Percentiles rank a stretch among this genome's conserved stretches.
These are phyloP conservation scores for Tiliacea citrago DNA, from an alignment of 2,888 invertebrate genomes.

Conservation along the genomic window DNA sequence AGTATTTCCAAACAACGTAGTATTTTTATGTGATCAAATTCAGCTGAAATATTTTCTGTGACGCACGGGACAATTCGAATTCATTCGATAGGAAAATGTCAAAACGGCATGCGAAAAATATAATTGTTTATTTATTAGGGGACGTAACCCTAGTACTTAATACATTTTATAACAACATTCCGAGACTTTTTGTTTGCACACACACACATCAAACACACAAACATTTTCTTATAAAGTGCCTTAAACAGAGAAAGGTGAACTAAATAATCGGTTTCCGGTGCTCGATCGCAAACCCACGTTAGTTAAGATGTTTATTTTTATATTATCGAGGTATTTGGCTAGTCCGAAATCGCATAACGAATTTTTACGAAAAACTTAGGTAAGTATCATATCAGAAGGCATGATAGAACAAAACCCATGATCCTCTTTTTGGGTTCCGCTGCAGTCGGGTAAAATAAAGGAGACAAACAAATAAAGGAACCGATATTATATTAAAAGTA, in stretches of 20 bases:
- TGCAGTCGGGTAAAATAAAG: background rate
- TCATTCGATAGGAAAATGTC: slow-evolving; percentile 34
- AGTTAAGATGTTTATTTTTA: slow-evolving; percentile 73
- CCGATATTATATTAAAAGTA: slow-evolving; percentile 42
- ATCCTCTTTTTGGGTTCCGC: background rate
- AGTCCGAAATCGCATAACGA: slow-evolving; percentile 81
- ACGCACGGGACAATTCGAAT: slow-evolving; percentile 14
- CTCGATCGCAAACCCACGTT: slow-evolving; percentile 74
- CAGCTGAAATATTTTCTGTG: background rate
- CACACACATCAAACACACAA: slow-evolving; percentile 7
- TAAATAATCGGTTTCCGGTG: slow-evolving; percentile 73
- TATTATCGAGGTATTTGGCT: slow-evolving; percentile 80
- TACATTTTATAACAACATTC: slow-evolving; percentile 39
- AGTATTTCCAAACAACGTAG: slow-evolving; percentile 24
- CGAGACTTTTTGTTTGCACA: slow-evolving; percentile 49
- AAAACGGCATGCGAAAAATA: slow-evolving; percentile 51
- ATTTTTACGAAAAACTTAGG: slow-evolving; percentile 67
- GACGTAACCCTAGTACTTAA: slow-evolving; percentile 36
- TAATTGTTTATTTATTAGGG: slow-evolving; percentile 38
- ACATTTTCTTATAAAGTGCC: slow-evolving; percentile 62
- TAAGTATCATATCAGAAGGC: slow-evolving; percentile 56
- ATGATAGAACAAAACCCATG: slow-evolving; percentile 40
- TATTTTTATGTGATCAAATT: slow-evolving; percentile 1
- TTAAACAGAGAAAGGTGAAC: slow-evolving; percentile 52
- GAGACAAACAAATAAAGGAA: background rate